Evolutionary conservation across 1,140 invertebrate genomes (phyloP), one percentile per base, ranked within the genome.

Genomic region (Parapsyche elsis): DNA sequence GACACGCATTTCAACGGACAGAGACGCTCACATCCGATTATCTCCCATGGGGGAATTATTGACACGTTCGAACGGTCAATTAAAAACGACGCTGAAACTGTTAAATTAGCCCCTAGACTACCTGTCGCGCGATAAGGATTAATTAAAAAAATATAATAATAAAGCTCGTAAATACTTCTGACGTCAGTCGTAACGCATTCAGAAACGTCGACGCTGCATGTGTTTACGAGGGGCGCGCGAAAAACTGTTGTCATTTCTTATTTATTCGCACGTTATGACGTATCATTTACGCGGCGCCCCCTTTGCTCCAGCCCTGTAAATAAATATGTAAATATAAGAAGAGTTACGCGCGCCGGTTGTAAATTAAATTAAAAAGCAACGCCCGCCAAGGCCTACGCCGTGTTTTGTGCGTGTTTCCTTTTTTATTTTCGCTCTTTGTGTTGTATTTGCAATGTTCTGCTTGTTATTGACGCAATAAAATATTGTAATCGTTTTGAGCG

Each of bases 271-370:
- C 75, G 26, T 61, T 70, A 44, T 78, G 64, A 78, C 76, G 70
- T 78, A 80, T 80, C 59, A 80, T 70, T 80, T 80, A 75, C 76
- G 74, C 30, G 30, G 30, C 30, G 53, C 49, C 44, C 24, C 74
- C 74, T 80, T 74, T 70, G 57, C 44, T 0, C 23, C 14, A 49
- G 12, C 44, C 49, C 14, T 80, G 78, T 80, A 80, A 80, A 80
- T 80, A 80, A 74, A 61, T 64, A 67, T 73, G 71, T 73, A 73
- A 73, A 73, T 73, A 45, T 30, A n/a, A 61, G 23, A 67, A 67
- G 64, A 67, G 64, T 67, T 67, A 67, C 64, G 64, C 64, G 64
- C 64, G 19, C 21, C 64, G 64, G 64, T 67, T 67, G 64, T 67
- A 67, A 67, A 67, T 67, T 67, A 67, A 67, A 67, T 67, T 67